These are phyloP conservation scores for Iguana delicatissima DNA, from an alignment of 2,797 vertebrate genomes.

Conservation along the genomic window DNA sequence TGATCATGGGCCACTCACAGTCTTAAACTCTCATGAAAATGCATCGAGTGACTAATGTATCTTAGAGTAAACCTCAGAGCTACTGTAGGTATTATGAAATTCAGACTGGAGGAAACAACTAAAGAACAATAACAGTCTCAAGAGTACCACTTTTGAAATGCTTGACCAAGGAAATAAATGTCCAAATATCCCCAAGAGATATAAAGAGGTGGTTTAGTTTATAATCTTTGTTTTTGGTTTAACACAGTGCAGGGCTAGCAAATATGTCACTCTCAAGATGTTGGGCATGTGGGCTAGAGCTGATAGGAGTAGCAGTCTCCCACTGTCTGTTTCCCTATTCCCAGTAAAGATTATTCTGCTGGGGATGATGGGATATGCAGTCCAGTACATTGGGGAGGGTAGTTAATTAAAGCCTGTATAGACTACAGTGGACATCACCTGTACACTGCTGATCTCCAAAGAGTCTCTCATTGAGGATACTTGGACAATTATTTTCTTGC, in stretches of 20 bases:
- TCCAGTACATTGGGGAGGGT: neutral
- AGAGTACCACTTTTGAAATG: neutral
- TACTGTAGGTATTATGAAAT: neutral
- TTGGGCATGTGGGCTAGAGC: neutral
- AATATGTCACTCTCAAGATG: neutral
- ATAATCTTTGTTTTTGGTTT: neutral
- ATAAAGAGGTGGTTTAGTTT: no score
- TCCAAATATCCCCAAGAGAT: no score
- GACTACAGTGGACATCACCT: no score
- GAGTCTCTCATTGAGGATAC: neutral
- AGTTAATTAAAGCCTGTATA: no score
- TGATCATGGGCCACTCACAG: no score
- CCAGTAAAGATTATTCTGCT: neutral
- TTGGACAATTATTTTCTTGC: neutral
- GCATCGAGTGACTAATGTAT: neutral
- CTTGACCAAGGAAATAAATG: neutral
- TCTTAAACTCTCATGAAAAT: neutral
- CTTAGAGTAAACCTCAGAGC: neutral
- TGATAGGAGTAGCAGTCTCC: neutral
- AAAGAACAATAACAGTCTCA: no score
- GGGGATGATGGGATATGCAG: neutral
- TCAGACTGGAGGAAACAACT: neutral
- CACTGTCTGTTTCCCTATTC: neutral
- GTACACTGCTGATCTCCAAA: no score
- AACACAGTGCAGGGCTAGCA: neutral